These are phyloP conservation scores for Anguilla rostrata DNA, from an alignment of 2,113 vertebrate genomes.

Conservation along the genomic window DNA sequence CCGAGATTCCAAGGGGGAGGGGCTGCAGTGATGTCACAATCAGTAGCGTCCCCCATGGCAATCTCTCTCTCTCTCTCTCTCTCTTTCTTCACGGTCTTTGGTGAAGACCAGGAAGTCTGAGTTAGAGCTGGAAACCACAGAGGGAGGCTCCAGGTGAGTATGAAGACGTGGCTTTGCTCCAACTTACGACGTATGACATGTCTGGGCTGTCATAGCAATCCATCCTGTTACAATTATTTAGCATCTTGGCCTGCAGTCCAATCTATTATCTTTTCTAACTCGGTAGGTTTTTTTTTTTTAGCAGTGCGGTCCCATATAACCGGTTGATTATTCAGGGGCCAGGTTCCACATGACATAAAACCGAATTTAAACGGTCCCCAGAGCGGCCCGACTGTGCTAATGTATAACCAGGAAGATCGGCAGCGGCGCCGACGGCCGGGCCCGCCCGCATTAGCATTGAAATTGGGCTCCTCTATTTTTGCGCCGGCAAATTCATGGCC, in stretches of 20 bases:
- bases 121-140: neutral
- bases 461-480: neutral
- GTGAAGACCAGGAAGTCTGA: neutral
- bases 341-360: neutral
- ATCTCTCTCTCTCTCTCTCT: too few relatives aligned
- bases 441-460: neutral
- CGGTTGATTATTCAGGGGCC: neutral
- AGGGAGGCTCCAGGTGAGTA: neutral
- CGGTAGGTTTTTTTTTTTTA: neutral
- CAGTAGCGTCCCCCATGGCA: neutral
- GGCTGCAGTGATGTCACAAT: neutral
- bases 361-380: slow-evolving; percentile 12
- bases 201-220: neutral
- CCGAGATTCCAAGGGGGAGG: neutral
- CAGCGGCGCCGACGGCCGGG: neutral
- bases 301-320: neutral
- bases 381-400: slow-evolving; percentile 13
- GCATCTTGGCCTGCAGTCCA: neutral
- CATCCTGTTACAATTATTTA: neutral
- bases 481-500: slow-evolving; percentile 19
- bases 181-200: neutral
- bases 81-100: neutral
- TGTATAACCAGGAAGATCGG: slow-evolving; percentile 4
- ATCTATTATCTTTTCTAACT: neutral
- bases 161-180: neutral